phyloP scores from a whole-genome alignment of 2,888 invertebrate species.

The Tineola bisselliella region DNA sequence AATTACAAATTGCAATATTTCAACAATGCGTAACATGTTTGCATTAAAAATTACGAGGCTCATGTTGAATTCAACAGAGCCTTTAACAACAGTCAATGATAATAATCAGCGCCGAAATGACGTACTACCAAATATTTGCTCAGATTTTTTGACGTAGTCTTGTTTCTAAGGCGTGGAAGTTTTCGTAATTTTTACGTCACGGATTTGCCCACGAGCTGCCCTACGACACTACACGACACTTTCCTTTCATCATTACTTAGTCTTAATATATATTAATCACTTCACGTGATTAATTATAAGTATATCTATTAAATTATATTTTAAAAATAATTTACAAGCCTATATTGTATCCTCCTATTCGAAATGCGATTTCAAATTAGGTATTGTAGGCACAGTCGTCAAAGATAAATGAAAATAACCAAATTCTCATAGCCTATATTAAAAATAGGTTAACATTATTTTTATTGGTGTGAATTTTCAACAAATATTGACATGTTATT shows the following conservation, averaged over 20 bases:
- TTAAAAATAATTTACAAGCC: too few species aligned
- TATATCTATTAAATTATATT: too few species aligned
- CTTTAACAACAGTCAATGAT: not conserved
- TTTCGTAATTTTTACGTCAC: slow-evolving; percentile 46
- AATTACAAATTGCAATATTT: slow-evolving; percentile 18
- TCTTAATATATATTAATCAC: too few species aligned
- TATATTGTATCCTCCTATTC: too few species aligned
- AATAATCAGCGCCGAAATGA: slow-evolving; percentile 23
- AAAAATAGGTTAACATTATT: not conserved
- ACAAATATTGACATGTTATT: not conserved
- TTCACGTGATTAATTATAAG: too few species aligned
- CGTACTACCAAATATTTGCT: slow-evolving; percentile 48
- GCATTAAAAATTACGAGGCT: slow-evolving; percentile 23
- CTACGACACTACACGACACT: not conserved
- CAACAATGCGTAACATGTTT: slow-evolving; percentile 20
- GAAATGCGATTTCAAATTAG: too few species aligned
- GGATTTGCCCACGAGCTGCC: slow-evolving; percentile 17
- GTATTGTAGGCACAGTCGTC: too few species aligned
- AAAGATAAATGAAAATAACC: too few species aligned
- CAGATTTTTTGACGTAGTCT: slow-evolving; percentile 36
- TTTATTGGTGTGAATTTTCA: not conserved
- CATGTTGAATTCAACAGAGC: not conserved
- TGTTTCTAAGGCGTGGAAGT: slow-evolving; percentile 48
- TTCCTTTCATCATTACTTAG: too few species aligned
- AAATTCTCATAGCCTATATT: not conserved